Conservation (phyloP, 2,797 vertebrate genomes). For the Gastrophryne carolinensis region DNA sequence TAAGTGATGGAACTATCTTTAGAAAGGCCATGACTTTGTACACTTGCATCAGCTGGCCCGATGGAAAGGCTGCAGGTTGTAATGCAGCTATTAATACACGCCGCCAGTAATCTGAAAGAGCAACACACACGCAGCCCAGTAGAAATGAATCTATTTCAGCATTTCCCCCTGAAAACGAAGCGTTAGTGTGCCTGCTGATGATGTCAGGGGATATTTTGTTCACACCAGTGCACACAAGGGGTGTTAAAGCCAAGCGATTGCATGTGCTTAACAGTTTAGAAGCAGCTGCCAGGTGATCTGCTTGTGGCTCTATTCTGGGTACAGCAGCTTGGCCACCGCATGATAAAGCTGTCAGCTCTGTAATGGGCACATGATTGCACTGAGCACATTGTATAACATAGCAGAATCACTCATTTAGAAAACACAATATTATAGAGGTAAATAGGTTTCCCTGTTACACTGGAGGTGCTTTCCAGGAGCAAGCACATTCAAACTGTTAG, state of each 20-base stretch:
- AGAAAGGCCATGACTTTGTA: neutral
- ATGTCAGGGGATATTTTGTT: neutral
- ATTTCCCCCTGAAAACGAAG: constrained; percentile 38
- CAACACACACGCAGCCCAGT: neutral
- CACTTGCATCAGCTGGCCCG: neutral
- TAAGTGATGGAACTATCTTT: neutral
- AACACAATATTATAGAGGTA: neutral
- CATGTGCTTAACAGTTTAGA: neutral
- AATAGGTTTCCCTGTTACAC: neutral
- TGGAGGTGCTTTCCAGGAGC: neutral
- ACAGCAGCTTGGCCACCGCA: constrained; percentile 9
- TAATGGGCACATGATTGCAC: constrained; percentile 16
- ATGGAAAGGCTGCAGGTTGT: constrained; percentile 21
- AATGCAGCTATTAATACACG: constrained; percentile 1
- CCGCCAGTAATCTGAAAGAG: constrained; percentile 33
- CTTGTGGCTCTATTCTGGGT: constrained; percentile 5
- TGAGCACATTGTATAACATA: constrained; percentile 16
- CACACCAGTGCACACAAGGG: neutral
- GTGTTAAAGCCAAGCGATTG: neutral
- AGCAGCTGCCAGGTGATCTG: constrained; percentile 18
- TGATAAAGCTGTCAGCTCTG: constrained; percentile 22
- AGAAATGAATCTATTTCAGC: constrained; percentile 13
- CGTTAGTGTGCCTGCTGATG: neutral
- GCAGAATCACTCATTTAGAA: constrained; percentile 3
- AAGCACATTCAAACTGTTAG: neutral